phyloP scores from a whole-genome alignment of 2,888 invertebrate species.

The Athalia circularis region DNA sequence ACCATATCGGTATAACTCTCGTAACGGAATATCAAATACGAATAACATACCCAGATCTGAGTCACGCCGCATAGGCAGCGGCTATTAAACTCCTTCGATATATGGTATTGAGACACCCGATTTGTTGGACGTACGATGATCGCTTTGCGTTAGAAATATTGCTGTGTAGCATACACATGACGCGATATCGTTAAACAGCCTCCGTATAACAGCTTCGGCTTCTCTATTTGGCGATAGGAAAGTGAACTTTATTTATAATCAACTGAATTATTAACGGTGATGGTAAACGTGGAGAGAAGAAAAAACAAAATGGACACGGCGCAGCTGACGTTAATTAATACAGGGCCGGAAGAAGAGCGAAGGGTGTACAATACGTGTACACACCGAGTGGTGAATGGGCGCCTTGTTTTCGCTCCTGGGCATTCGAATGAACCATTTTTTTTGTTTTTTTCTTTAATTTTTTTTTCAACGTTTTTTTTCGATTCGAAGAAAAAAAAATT shows the following conservation, averaged over 20 bases:
- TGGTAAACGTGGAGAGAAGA: neutral
- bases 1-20: slow-evolving; percentile 27
- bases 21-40: slow-evolving; percentile 15
- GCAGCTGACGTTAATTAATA: slow-evolving; percentile 71
- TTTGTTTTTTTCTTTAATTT: no score
- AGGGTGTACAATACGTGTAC: neutral
- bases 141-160: no score
- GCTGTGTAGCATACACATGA: no score
- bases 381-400: slow-evolving; percentile 66
- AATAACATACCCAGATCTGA: neutral
- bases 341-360: neutral
- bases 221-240: neutral
- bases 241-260: no score
- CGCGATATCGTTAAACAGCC: no score
- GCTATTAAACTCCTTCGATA: no score
- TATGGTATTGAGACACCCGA: no score
- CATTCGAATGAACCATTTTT: neutral
- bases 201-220: neutral
- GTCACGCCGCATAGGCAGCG: no score
- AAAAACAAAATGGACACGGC: neutral
- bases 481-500: no score
- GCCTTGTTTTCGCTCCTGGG: slow-evolving; percentile 61
- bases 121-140: no score
- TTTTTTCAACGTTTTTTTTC: slow-evolving; percentile 7
- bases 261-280: no score